A percentile compares a stretch with the other conserved stretches of the same genome.
phyloP scores from a whole-genome alignment of 2,888 invertebrate genomes.

The Meiosimyza platycephala region DNA sequence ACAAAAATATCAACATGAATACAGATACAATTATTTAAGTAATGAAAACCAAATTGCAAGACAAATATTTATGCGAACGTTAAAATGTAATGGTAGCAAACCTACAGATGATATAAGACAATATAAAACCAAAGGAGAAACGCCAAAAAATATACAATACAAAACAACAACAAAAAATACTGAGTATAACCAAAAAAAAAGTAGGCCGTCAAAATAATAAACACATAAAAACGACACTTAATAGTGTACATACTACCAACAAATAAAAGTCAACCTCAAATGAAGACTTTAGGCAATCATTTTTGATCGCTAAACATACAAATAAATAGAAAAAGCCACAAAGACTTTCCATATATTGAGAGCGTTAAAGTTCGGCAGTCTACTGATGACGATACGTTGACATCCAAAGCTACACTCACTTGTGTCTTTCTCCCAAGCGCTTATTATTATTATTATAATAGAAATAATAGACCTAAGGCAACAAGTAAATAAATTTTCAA shows the following conservation, averaged over 20 bases:
- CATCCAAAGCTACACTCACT: background rate
- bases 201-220: too few species aligned
- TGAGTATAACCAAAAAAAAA: too few species aligned
- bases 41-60: slow-evolving; percentile 42
- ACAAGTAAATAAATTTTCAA: slow-evolving; percentile 38
- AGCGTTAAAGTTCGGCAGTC: too few species aligned
- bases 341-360: too few species aligned
- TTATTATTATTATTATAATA: slow-evolving; percentile 39
- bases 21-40: slow-evolving; percentile 24
- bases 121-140: background rate
- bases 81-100: slow-evolving; percentile 17
- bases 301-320: slow-evolving; percentile 32
- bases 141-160: background rate
- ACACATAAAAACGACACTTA: too few species aligned
- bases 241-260: background rate
- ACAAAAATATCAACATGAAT: too few species aligned
- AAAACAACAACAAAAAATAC: background rate
- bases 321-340: slow-evolving; percentile 11
- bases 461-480: slow-evolving; percentile 38
- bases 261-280: slow-evolving; percentile 27
- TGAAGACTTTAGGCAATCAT: slow-evolving; percentile 23
- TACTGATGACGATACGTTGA: background rate
- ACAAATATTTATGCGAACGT: slow-evolving; percentile 41
- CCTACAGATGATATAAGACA: too few species aligned
- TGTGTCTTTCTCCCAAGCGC: slow-evolving; percentile 2